Percentiles rank a stretch among this genome's conserved stretches.
Evolutionary conservation across 1,140 invertebrate genomes (phyloP).

Genomic region (Ceratoteleas bidentatus): DNA sequence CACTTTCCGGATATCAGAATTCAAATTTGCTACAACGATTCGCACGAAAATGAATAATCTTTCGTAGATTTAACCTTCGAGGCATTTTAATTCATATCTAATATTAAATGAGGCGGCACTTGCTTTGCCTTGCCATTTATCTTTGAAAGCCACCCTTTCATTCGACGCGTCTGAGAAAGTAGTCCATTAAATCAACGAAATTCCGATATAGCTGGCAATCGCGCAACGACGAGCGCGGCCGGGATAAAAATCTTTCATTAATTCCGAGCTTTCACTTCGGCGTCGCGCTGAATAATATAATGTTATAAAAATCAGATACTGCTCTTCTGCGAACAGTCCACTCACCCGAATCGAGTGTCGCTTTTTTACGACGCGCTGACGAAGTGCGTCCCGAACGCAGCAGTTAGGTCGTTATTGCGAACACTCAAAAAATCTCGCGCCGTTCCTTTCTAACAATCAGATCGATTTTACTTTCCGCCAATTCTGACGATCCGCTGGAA

Average conservation of each 20-base stretch:
- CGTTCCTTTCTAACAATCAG: no score
- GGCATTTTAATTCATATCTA: constrained; percentile 50
- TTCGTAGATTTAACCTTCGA: constrained; percentile 21
- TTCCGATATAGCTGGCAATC: constrained; percentile 43
- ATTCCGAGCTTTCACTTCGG: constrained; percentile 46
- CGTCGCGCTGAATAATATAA: constrained; percentile 48
- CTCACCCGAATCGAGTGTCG: no score
- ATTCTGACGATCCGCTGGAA: no score
- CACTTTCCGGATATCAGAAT: not conserved
- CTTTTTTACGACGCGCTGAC: no score
- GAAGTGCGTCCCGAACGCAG: no score
- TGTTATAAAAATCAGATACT: constrained; percentile 51
- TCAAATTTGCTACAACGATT: not conserved
- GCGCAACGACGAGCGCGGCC: constrained; percentile 12
- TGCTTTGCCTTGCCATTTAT: constrained; percentile 37
- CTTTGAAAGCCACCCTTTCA: constrained; percentile 46
- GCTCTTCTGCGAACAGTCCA: no score
- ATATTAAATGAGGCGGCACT: constrained; percentile 40
- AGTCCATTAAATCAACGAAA: constrained; percentile 57
- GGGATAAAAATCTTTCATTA: constrained; percentile 57
- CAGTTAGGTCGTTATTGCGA: no score
- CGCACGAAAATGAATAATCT: constrained; percentile 18
- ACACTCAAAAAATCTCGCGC: no score
- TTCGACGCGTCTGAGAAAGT: constrained; percentile 41
- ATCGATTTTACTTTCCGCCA: no score